phyloP scores from a whole-genome alignment of 1,140 invertebrate species.

The Drosophila fuyamai region DNA sequence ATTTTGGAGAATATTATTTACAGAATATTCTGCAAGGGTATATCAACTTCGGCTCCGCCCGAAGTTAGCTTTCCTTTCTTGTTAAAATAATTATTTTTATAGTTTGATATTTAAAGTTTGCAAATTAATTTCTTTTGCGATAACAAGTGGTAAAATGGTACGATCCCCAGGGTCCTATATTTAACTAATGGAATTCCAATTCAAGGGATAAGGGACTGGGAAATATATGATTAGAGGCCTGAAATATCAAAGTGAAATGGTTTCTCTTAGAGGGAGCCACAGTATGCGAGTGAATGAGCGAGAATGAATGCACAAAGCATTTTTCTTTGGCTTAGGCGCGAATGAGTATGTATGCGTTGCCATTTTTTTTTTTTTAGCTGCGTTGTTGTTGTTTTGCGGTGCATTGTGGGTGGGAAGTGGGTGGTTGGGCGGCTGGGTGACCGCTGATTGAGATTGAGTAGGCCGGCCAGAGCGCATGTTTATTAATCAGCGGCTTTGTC shows the following conservation, averaged over 20 bases:
- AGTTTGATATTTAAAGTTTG: no score
- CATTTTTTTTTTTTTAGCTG: slow-evolving; percentile 22
- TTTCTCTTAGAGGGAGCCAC: background rate
- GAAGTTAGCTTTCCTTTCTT: no score
- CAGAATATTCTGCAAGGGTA: no score
- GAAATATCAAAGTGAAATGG: no score
- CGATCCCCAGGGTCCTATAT: background rate
- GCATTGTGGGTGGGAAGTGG: slow-evolving; percentile 16
- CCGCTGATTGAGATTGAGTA: slow-evolving; percentile 76
- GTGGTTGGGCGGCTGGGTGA: slow-evolving; percentile 32
- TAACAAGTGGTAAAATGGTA: background rate
- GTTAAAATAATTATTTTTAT: no score
- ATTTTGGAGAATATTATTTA: no score
- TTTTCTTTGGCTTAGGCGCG: slow-evolving; percentile 56
- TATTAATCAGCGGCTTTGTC: slow-evolving; percentile 77
- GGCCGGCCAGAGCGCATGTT: slow-evolving; percentile 76
- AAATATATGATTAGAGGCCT: no score
- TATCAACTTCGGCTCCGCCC: no score
- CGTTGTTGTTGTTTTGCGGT: slow-evolving; percentile 5
- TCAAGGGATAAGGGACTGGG: no score
- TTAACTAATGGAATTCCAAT: background rate
- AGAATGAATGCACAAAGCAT: slow-evolving; percentile 34
- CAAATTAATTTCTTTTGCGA: no score
- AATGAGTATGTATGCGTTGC: slow-evolving; percentile 48
- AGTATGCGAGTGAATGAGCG: slow-evolving; percentile 45